These are phyloP conservation scores for Sparidentex hasta DNA, from an alignment of 2,797 vertebrate species.

Conservation along the genomic window DNA sequence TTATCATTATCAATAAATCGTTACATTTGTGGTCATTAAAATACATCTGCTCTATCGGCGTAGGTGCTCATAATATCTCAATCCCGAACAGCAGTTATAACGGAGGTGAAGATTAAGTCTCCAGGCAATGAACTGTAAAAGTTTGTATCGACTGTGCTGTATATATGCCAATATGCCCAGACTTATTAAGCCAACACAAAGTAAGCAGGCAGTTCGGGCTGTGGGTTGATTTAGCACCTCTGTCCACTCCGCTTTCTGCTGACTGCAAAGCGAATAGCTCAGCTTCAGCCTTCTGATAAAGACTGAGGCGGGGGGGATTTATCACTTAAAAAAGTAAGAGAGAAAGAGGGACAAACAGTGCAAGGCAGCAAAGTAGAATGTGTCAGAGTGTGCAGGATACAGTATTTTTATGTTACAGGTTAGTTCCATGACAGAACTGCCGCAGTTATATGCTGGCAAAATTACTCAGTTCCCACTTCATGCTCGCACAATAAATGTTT, in stretches of 20 bases:
- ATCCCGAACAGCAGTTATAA: conserved; percentile 48
- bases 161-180: conserved; percentile 76
- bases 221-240: conserved; percentile 73
- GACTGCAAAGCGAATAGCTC: conserved; percentile 74
- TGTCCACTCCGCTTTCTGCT: conserved; percentile 72
- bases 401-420: conserved; percentile 34
- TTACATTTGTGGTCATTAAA: background rate
- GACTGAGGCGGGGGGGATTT: conserved; percentile 67
- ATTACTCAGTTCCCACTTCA: conserved; percentile 25
- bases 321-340: conserved; percentile 51
- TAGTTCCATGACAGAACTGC: conserved; percentile 46
- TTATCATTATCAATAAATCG: background rate
- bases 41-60: conserved; percentile 1
- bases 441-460: conserved; percentile 41
- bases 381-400: conserved; percentile 37
- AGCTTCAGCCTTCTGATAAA: conserved; percentile 69
- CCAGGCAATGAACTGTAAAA: conserved; percentile 71
- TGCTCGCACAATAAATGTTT: conserved; percentile 32
- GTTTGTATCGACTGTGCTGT: conserved; percentile 74
- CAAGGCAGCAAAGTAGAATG: conserved; percentile 34
- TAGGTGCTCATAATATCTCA: conserved; percentile 45
- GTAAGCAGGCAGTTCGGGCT: conserved; percentile 59
- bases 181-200: conserved; percentile 80
- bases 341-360: conserved; percentile 13
- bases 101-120: conserved; percentile 64